Evolutionary conservation across 2,797 vertebrate species (phyloP), one percentile per base, ranked within the genome.

Genomic region (Crossoptilon crossoptilon): DNA sequence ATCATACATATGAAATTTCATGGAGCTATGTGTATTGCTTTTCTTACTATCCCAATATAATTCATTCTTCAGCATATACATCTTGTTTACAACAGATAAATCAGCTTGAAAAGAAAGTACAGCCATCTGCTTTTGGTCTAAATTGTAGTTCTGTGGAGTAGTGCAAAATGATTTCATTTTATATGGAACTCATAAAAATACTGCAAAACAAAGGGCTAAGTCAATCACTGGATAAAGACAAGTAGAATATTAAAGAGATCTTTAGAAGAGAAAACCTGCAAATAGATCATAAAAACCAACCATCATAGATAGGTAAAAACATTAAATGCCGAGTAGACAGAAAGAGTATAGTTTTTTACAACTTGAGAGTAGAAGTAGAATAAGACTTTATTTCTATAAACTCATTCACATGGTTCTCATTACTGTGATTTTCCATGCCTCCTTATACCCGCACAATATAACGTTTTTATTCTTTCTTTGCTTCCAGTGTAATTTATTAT

Each of bases 31-130:
- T 37, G 3, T 31, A 23, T 56, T 66, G 63, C 5, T 81, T 75
- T 72, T 63, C 56, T 73, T 85, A 76, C 35, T 86, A 3, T 59
- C 26, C 8, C 9, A 64, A 88, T 76, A 7, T 41, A 90, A 64
- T 87, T 92, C 2, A 84, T 73, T 82, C n/a, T 87, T 87, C 41
- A 53, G 19, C 43, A n/a, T 68, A 73, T 73, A 33, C 10, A 37
- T 79, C 90, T 76, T 95, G n/a, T 88, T 92, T 91, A 82, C 60
- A 58, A 73, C 14, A 87, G 41, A 68, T 27, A 94, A 86, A 94
- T 86, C 43, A 48, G 18, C 84, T 59, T 81, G 51, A 81, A 91
- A 84, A 72, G 24, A 92, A 92, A 91, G 64, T 1, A 11, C 24
- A 70, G 44, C 92, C 60, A 77, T 78, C n/a, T 84, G 58, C 9